Conservation (phyloP, 92 coral and sea anemone genomes). For the Epizoanthus fatuus region DNA sequence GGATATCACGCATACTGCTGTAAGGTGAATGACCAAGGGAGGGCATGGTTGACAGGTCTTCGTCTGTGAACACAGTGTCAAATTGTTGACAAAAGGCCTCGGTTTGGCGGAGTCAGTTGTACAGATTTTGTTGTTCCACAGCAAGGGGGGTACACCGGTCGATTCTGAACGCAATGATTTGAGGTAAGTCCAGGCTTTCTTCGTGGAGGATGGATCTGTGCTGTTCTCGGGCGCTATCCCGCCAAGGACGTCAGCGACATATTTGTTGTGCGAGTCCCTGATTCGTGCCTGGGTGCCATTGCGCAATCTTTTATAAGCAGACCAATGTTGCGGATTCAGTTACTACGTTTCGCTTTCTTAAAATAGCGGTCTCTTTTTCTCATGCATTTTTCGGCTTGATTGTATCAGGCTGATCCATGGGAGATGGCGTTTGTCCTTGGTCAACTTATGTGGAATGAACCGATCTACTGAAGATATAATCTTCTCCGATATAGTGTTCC, state of each 20-base stretch:
- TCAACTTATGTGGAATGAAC: neutral
- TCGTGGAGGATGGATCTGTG: neutral
- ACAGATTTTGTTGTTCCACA: too few species aligned
- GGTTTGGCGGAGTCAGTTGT: neutral
- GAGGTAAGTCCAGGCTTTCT: conserved; percentile 7
- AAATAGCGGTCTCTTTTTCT: too few species aligned
- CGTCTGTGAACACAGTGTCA: neutral
- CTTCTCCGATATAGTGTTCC: neutral
- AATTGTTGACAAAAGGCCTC: conserved; percentile 6
- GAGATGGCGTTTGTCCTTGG: neutral
- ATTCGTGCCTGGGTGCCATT: too few species aligned
- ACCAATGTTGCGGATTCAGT: too few species aligned
- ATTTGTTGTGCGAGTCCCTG: too few species aligned
- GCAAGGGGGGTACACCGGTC: too few species aligned
- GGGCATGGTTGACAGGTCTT: conserved; percentile 14
- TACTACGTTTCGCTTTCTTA: too few species aligned
- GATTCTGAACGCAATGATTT: too few species aligned
- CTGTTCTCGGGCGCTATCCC: neutral
- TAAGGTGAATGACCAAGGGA: neutral
- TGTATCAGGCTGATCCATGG: too few species aligned
- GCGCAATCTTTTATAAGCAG: too few species aligned
- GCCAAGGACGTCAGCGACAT: too few species aligned
- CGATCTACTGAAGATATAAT: neutral
- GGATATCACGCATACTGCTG: neutral
- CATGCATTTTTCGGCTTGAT: too few species aligned